Conservation (phyloP, 1,140 invertebrate genomes). For the Drosophila obscura region DNA sequence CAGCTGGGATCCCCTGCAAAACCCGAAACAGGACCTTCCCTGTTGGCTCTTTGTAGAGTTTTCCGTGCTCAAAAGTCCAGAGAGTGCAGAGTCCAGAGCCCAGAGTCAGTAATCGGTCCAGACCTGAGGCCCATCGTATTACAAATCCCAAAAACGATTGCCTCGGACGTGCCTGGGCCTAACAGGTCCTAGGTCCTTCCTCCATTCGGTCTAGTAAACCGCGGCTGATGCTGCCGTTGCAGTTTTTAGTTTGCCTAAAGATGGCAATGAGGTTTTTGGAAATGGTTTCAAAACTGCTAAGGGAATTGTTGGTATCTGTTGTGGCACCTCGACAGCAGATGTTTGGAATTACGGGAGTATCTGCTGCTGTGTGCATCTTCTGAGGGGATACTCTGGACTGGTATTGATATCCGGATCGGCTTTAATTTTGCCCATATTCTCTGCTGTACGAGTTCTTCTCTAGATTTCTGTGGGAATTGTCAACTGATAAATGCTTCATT, state of each 20-base stretch:
- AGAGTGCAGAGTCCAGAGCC: constrained; percentile 6
- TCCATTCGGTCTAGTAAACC: not conserved
- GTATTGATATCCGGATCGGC: too few relatives aligned
- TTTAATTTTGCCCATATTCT: too few relatives aligned
- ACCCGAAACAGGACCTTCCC: not conserved
- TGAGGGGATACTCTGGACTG: too few relatives aligned
- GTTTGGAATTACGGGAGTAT: too few relatives aligned
- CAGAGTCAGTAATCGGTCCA: constrained; percentile 4
- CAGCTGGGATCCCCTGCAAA: constrained; percentile 1
- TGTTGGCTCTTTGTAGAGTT: not conserved
- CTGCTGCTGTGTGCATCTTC: too few relatives aligned
- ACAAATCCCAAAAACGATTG: constrained; percentile 48
- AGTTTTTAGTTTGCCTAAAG: not conserved
- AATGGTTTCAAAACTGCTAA: not conserved
- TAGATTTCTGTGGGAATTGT: constrained; percentile 1
- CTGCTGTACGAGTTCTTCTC: too few relatives aligned
- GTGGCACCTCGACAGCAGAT: not conserved
- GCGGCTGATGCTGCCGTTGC: constrained; percentile 1
- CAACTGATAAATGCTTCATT: constrained; percentile 44
- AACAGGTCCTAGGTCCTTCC: not conserved
- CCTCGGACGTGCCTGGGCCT: constrained; percentile 21
- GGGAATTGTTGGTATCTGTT: not conserved
- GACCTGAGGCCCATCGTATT: constrained; percentile 19
- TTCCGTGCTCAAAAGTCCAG: not conserved
- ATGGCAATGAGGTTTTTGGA: not conserved